A percentile compares a stretch with the other conserved stretches of the same genome.
Conservation (phyloP, 2,797 vertebrate genomes). For the Pangasius sanitwongsei region DNA sequence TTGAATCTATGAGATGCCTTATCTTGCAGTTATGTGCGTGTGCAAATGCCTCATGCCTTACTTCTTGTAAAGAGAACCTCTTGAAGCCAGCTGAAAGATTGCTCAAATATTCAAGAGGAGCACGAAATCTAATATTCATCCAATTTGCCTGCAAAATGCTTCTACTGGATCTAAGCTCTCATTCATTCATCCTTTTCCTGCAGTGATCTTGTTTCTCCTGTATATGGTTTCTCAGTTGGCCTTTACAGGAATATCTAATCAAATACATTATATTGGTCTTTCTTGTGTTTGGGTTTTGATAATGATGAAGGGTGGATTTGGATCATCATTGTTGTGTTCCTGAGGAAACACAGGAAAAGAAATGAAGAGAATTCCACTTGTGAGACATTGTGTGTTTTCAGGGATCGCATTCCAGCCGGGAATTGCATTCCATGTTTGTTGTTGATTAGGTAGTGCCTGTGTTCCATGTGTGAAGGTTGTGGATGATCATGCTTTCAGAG, state of each 20-base stretch:
- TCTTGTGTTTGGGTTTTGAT: neutral
- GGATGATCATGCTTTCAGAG: constrained; percentile 7
- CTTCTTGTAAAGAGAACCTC: constrained; percentile 55
- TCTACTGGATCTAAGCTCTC: constrained; percentile 46
- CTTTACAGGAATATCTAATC: neutral
- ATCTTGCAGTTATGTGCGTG: constrained; percentile 28
- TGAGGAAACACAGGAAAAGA: neutral
- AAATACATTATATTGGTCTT: neutral
- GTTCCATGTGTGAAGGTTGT: constrained; percentile 24
- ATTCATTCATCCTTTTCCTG: constrained; percentile 33
- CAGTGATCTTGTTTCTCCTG: constrained; percentile 33
- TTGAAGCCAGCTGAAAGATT: constrained; percentile 66
- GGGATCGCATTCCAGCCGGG: constrained; percentile 5
- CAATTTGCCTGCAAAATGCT: constrained; percentile 63
- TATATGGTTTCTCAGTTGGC: neutral
- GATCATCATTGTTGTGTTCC: neutral
- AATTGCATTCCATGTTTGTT: constrained; percentile 31
- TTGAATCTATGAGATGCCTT: constrained; percentile 37
- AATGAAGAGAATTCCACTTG: neutral
- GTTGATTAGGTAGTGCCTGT: constrained; percentile 21
- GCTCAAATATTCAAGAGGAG: constrained; percentile 60
- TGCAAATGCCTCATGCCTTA: constrained; percentile 48
- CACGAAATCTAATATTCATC: constrained; percentile 68
- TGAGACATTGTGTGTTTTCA: constrained; percentile 12
- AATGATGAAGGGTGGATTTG: constrained; percentile 2